Percentiles rank a stretch among this genome's conserved stretches.
These are phyloP conservation scores for Cosmia trapezina DNA, from an alignment of 2,888 invertebrate genomes.

Conservation along the genomic window DNA sequence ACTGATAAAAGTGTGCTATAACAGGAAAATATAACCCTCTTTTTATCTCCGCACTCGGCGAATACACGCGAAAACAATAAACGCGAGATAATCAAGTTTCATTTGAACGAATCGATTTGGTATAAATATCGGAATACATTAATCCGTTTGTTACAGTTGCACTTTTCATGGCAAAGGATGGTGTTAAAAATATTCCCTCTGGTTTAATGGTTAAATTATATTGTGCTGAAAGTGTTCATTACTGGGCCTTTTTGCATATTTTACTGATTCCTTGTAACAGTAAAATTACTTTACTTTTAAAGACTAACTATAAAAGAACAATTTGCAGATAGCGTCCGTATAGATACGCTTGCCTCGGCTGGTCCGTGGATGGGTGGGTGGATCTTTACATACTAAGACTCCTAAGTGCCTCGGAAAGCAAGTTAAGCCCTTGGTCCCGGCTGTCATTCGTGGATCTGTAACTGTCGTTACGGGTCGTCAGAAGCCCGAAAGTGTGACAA, in stretches of 20 bases:
- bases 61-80: conserved; percentile 54
- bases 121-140: conserved; percentile 58
- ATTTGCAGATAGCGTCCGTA: no score
- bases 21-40: conserved; percentile 3
- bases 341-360: no score
- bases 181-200: conserved; percentile 44
- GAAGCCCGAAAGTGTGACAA: no score
- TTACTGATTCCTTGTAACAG: background rate
- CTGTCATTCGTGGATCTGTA: no score
- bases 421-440: no score
- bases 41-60: conserved; percentile 30
- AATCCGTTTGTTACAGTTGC: conserved; percentile 48
- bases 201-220: conserved; percentile 31
- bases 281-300: no score
- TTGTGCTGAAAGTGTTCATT: conserved; percentile 23
- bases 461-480: no score
- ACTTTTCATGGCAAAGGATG: conserved; percentile 37
- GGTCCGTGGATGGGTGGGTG: no score
- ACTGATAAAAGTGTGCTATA: background rate
- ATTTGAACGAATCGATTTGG: conserved; percentile 60
- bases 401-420: no score
- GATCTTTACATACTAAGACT: no score
- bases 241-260: background rate
- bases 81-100: conserved; percentile 55
- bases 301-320: no score